Conservation (phyloP, 2,797 vertebrate genomes). For the Propithecus deckenii region DNA sequence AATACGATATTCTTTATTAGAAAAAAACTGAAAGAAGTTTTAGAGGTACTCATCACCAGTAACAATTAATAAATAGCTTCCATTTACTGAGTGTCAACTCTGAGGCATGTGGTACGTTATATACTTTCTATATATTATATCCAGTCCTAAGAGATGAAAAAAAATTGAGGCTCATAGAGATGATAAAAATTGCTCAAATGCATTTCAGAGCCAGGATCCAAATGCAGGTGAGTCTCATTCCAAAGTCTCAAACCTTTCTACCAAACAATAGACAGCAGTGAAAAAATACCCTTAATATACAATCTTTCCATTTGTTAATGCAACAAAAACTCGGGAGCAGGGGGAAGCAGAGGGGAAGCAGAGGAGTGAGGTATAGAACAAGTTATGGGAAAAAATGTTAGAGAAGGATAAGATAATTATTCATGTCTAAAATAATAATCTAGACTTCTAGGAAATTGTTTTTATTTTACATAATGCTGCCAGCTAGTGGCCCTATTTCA, state of each 20-base stretch:
- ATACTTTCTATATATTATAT: background rate
- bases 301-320: background rate
- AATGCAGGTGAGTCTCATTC: background rate
- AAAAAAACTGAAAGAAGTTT: background rate
- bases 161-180: background rate
- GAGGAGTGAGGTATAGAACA: background rate
- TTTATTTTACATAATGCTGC: conserved; percentile 86
- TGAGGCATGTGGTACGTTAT: background rate
- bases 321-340: background rate
- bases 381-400: background rate
- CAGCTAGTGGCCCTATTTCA: conserved; percentile 85
- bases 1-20: background rate
- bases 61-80: conserved; percentile 13
- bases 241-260: conserved; percentile 41
- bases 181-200: background rate
- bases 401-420: background rate
- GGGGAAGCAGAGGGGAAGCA: too few relatives aligned
- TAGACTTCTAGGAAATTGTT: conserved; percentile 35
- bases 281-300: background rate
- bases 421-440: background rate
- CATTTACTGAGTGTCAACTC: background rate
- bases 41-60: background rate
- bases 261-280: background rate
- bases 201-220: conserved; percentile 31
- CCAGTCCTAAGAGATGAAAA: background rate